Evolutionary conservation across 2,888 invertebrate species (phyloP).

Genomic region (Onchidella celtica): DNA sequence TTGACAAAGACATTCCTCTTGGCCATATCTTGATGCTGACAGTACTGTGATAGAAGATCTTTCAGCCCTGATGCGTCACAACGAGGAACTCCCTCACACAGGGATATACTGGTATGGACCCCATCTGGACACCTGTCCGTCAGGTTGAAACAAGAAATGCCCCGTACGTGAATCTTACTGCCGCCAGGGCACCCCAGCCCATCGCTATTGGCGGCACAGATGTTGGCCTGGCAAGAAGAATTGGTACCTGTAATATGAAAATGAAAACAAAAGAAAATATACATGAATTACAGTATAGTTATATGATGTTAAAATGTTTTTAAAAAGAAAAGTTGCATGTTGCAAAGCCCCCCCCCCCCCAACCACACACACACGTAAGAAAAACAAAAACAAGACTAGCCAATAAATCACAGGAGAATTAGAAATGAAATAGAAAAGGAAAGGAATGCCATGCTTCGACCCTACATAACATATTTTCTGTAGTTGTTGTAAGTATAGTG

Average conservation of each 20-base stretch:
- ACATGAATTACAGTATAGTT: no score
- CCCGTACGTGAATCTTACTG: constrained; percentile 47
- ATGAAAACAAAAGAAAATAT: background rate
- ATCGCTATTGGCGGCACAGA: constrained; percentile 46
- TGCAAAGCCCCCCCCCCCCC: no score
- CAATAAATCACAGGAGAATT: no score
- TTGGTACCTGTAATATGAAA: background rate
- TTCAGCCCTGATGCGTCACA: constrained; percentile 52
- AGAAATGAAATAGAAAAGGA: no score
- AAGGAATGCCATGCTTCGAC: no score
- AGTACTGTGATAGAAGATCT: constrained; percentile 44
- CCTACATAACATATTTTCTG: no score
- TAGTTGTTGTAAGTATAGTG: no score
- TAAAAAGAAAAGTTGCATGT: no score
- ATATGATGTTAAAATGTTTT: no score
- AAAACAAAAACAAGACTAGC: no score
- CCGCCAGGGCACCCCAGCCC: constrained; percentile 48
- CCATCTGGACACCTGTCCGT: constrained; percentile 41
- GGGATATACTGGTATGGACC: constrained; percentile 48
- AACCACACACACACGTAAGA: no score
- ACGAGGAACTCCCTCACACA: constrained; percentile 50
- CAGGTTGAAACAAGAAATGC: constrained; percentile 37
- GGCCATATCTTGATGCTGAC: constrained; percentile 15
- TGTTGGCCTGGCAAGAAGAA: constrained; percentile 48
- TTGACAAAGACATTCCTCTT: constrained; percentile 50